Evolutionary conservation across 1,140 invertebrate species (phyloP).

Genomic region (Drosophila quadrilineata): DNA sequence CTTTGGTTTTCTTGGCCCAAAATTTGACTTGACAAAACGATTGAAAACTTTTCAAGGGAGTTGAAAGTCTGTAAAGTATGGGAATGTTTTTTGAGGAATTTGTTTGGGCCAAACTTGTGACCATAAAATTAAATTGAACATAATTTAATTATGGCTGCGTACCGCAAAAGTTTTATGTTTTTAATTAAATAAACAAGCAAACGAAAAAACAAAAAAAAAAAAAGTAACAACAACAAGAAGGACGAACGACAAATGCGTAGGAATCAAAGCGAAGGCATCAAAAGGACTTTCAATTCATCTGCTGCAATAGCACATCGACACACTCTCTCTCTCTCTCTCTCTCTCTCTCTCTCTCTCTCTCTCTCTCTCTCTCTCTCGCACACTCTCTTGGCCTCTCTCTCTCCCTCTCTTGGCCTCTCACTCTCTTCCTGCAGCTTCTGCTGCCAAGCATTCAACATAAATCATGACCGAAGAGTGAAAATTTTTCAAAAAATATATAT

Average conservation of each 20-base stretch:
- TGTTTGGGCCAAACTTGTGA: slow-evolving; percentile 23
- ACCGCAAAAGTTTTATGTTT: slow-evolving; percentile 38
- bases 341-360: neutral
- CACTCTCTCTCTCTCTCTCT: neutral
- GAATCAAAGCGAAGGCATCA: slow-evolving; percentile 34
- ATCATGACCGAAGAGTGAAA: slow-evolving; percentile 62
- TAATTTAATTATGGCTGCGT: slow-evolving; percentile 41
- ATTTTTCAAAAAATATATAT: slow-evolving; percentile 65
- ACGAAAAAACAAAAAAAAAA: no score
- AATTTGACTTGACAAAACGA: slow-evolving; percentile 5
- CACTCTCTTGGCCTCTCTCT: neutral
- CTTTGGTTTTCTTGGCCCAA: neutral
- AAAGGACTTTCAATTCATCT: slow-evolving; percentile 28
- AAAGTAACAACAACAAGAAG: neutral
- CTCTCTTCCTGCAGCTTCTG: slow-evolving; percentile 4
- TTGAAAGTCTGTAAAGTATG: neutral
- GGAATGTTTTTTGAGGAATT: neutral
- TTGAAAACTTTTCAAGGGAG: slow-evolving; percentile 13
- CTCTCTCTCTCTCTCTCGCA: neutral
- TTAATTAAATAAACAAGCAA: slow-evolving; percentile 49
- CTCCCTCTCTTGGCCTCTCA: neutral
- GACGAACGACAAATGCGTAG: no score
- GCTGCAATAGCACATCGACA: no score
- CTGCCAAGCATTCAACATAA: slow-evolving; percentile 56
- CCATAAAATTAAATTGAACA: slow-evolving; percentile 47